Evolutionary conservation across 2,113 vertebrate species (phyloP).

Genomic region (Podiceps cristatus): DNA sequence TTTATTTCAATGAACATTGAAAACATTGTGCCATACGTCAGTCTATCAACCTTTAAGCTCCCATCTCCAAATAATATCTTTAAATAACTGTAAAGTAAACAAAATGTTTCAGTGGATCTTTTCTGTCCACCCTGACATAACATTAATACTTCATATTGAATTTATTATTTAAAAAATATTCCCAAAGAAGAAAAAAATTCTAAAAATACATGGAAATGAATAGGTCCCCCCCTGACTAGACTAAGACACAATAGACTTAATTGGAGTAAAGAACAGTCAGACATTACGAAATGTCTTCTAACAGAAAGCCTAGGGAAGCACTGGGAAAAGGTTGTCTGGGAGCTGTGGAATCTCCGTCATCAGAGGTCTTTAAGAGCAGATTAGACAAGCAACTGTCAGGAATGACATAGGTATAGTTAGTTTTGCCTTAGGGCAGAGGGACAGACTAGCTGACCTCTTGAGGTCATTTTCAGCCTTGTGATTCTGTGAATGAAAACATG

Average conservation of each 20-base stretch:
- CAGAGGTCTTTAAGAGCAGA: background rate
- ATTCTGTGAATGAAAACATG: conserved; percentile 6
- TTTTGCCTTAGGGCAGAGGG: conserved; percentile 1
- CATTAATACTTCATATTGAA: rapidly evolving
- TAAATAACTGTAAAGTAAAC: background rate
- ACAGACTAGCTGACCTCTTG: background rate
- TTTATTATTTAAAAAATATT: background rate
- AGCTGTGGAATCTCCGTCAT: background rate
- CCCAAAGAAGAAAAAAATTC: background rate
- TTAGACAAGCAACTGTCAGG: background rate
- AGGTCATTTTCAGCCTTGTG: conserved; percentile 7
- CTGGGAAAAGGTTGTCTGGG: background rate
- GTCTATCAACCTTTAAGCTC: background rate
- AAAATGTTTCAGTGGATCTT: background rate
- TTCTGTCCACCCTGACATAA: background rate
- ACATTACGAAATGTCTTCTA: background rate
- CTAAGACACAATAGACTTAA: background rate
- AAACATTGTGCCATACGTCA: background rate
- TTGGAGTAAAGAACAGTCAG: background rate
- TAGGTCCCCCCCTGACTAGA: background rate
- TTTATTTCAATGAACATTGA: background rate
- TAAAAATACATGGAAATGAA: background rate
- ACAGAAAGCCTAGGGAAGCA: background rate
- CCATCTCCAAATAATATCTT: background rate
- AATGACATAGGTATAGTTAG: background rate